Base-by-base conservation (phyloP, 2,888 invertebrate species). In the Callyntrura guangdongensis region DNA sequence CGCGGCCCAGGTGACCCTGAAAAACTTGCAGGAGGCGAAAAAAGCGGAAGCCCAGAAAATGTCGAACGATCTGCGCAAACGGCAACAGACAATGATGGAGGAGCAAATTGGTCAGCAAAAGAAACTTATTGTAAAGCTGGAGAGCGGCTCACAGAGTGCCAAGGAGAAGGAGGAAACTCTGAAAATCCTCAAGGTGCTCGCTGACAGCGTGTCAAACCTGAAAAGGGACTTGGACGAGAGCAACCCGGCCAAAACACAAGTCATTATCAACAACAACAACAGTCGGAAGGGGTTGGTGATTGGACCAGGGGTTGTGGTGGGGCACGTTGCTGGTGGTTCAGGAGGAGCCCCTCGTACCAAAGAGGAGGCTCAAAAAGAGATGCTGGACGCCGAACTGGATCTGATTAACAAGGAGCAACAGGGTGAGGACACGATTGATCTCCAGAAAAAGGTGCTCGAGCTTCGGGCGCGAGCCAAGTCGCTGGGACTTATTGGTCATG, bases 101-200 rank as follows among this genome's bases (percentile, higher is more conserved):
- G 98, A 97, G 91, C 98, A 98, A 95, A 95, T 99, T n/a, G 96
- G 97, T 49, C 98, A 98, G 94, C 98, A 99, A 95, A 97, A 97
- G 94, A 95, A 97, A 84, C 96, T 99, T 27, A 97, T 99, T 90
- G 97, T 97, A 93, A 96, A 97, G 92, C 96, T 98, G 45, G 98
- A 98, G 94, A 97, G 97, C 83, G 97, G 97, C 96, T 95, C 95
- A 92, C 93, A 95, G 94, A 94, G 94, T 86, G 94, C 94, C 25
- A 96, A 97, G 6, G 98, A 98, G 94, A 97, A 97, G 82, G 96
- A 97, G 0, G 96, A 96, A 0, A 95, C 98, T 0, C 96, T 98
- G 95, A 96, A 96, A 89, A 97, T 98, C 0, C 97, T 99, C 81
- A 98, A 97, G 94, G 96, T 97, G 0, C 96, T 98, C 0, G 98